Evolutionary conservation across 2,888 invertebrate species (phyloP).

Genomic region (Brachyptera putata): DNA sequence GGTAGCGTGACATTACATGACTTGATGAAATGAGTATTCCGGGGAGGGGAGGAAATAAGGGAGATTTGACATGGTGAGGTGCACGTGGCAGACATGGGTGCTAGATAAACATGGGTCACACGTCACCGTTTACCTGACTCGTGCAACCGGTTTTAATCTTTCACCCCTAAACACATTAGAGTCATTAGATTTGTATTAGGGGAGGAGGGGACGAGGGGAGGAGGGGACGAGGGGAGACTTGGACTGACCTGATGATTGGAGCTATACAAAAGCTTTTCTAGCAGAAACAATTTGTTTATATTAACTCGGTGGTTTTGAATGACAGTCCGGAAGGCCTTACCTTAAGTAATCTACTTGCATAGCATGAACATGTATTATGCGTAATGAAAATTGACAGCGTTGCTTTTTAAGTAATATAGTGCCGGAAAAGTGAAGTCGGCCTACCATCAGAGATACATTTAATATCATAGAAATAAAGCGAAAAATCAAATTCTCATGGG

Average conservation of each 20-base stretch:
- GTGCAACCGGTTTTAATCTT: neutral
- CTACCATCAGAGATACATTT: too few relatives aligned
- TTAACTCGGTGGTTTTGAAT: neutral
- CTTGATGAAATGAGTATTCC: too few relatives aligned
- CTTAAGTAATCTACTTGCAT: neutral
- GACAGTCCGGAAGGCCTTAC: neutral
- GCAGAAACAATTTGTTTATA: conserved; percentile 8
- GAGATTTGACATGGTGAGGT: too few relatives aligned
- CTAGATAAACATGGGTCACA: neutral
- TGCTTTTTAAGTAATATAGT: neutral
- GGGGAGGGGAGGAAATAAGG: too few relatives aligned
- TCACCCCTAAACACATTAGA: conserved; percentile 5
- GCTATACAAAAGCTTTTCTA: conserved; percentile 3
- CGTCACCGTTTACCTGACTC: conserved; percentile 3
- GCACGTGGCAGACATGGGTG: too few relatives aligned
- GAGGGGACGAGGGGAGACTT: neutral
- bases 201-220: too few relatives aligned
- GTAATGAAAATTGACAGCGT: neutral
- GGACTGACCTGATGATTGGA: neutral
- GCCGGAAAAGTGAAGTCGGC: too few relatives aligned
- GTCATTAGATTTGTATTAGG: neutral
- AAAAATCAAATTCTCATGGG: too few relatives aligned
- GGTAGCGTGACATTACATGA: too few relatives aligned
- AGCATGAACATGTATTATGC: neutral
- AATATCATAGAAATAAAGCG: too few relatives aligned